Base-by-base conservation (phyloP, 2,888 invertebrate species). In the Azorinus chamasolen region DNA sequence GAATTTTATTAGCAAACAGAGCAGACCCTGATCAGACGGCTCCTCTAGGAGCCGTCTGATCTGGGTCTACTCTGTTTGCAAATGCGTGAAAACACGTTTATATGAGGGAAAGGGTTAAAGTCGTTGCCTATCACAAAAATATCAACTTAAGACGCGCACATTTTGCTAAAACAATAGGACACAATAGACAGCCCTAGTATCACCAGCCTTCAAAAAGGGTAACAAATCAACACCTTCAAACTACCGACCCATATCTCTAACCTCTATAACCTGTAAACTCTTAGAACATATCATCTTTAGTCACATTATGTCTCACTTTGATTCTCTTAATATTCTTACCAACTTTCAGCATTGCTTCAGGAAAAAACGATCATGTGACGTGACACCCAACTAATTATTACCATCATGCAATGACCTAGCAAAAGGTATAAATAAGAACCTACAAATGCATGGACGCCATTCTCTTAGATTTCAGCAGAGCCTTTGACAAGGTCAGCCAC, bases 321-420 rank as follows among this genome's bases (percentile, higher is more conserved):
- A 73, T 6, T 27, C 57, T 1, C 25, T 64, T 46, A 55, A 71
- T 50, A 75, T 84, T 10, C 62, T 83, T 10, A 39, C 61, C 20
- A 72, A 80, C 32, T 24, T 32, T 4, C 82, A 86, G 57, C 74
- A 80, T 62, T 81, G 83, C 1, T 86, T 85, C 45, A 39, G 81
- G 14, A 68, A 41, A 24, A 48, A 54, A n/a, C 48, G 68, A 2
- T 83, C 83, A 4, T 79, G 79, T 43, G 78, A 79, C 22, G 79
- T 43, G 78, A 79, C 22, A 71, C 70, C 2, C 81, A 86, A 55
- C 74, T 85, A 1, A 43, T 83, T 12, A 43, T 55, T 8, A 71
- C 70, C 22, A 48, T 71, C 6, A n/a, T n/a, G n/a, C n/a, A 57
- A 83, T 18, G 77, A 83, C 18, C 37, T 76, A n/a, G 55, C 64